Base-by-base conservation (phyloP, 2,797 vertebrate species). In the Catamblyrhynchus diadema region DNA sequence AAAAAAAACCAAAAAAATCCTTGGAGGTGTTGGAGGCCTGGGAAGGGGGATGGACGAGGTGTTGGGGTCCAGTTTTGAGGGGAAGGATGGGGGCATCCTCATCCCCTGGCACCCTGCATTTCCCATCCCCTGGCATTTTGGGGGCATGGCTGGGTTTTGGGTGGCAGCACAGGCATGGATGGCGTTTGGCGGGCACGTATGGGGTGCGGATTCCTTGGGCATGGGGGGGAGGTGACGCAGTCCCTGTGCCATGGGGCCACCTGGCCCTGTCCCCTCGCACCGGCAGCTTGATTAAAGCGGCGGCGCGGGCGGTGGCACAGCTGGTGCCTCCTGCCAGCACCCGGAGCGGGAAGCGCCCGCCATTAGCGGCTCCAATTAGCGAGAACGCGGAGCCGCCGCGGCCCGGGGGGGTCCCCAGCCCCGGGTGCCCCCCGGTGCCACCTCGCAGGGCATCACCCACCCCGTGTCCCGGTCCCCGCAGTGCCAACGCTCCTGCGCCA, bases 281-380 rank as follows among this genome's bases (percentile, higher is more conserved):
- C 14, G 47, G 97, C 95, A 96, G 97, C 96, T 97, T 97, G 97
- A 97, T 98, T 96, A 97, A 97, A 97, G 60, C 95, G 94, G 97
- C 90, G 72, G 92, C 88, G 92, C 91, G 90, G 89, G 93, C 94
- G 94, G 94, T 95, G 97, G 97, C 97, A 95, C 97, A 98, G 98
- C 98, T 97, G 97, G 96, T 89, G 71, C 97, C 94, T 97, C 85
- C 97, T 96, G 97, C 97, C 95, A 96, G 96, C 97, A 8, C 96
- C 95, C 88, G 69, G 65, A 92, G 96, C 88, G 72, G 83, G 77
- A 62, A 85, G 96, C 95, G 67, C 95, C 60, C 75, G 92, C 96
- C 96, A 98, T 98, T 97, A 97, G 97, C 98, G 96, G 88, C 97
- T 97, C 97, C 97, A 97, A 97, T 98, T 97, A 98, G 70, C 70